Conservation (phyloP, 2,888 invertebrate genomes). For the Acronicta aceris region DNA sequence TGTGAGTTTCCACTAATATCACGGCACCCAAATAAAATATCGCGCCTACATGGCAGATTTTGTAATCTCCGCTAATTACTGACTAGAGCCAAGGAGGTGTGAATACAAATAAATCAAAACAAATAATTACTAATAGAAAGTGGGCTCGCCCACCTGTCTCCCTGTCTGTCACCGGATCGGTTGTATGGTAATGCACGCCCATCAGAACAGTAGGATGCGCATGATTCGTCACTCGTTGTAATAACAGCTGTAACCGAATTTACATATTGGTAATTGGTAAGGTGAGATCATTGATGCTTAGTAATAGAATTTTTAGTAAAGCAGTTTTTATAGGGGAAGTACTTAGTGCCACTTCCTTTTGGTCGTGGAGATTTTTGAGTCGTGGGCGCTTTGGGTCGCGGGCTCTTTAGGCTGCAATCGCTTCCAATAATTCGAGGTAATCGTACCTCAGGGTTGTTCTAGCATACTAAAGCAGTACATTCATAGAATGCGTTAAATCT, state of each 20-base stretch:
- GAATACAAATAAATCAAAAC: slow-evolving; percentile 28
- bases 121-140: slow-evolving; percentile 43
- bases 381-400: too few species aligned
- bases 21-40: background rate
- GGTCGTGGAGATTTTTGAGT: too few species aligned
- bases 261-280: slow-evolving; percentile 19
- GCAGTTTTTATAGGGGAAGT: too few species aligned
- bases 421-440: too few species aligned
- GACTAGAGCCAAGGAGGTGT: slow-evolving; percentile 6
- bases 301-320: too few species aligned
- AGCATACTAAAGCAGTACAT: too few species aligned
- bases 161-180: slow-evolving; percentile 39
- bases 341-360: too few species aligned
- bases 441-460: too few species aligned
- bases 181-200: slow-evolving; percentile 35
- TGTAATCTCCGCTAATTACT: background rate
- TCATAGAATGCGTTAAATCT: too few species aligned
- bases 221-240: slow-evolving; percentile 29
- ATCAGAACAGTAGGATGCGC: slow-evolving; percentile 45
- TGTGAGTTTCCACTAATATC: too few species aligned
- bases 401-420: too few species aligned
- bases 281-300: slow-evolving; percentile 13
- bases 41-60: slow-evolving; percentile 9
- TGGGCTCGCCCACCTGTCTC: slow-evolving; percentile 56
- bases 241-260: slow-evolving; percentile 19